phyloP scores from a whole-genome alignment of 2,888 invertebrate genomes.

The Notodonta dromedarius region DNA sequence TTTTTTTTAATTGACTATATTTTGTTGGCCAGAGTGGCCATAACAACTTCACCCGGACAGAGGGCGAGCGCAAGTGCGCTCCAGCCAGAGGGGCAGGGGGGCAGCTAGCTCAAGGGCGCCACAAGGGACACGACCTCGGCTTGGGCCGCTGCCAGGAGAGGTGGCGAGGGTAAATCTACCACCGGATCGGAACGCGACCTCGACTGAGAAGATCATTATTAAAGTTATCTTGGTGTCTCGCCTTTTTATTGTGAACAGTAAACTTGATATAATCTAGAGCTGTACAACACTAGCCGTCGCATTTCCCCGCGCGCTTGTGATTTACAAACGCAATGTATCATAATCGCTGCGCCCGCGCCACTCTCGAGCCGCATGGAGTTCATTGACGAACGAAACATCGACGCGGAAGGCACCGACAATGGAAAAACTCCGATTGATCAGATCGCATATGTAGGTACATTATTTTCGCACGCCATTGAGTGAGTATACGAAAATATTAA shows the following conservation, averaged over 20 bases:
- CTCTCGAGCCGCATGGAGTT: slow-evolving; percentile 33
- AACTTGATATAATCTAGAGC: not conserved
- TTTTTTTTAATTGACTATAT: too few relatives aligned
- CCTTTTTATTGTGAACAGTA: not conserved
- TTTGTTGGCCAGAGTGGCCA: too few relatives aligned
- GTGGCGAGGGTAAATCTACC: too few relatives aligned
- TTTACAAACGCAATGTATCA: slow-evolving; percentile 43
- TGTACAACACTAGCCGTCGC: slow-evolving; percentile 25
- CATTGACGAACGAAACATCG: slow-evolving; percentile 50
- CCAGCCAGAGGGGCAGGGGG: too few relatives aligned
- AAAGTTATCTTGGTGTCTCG: too few relatives aligned
- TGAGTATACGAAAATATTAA: not conserved
- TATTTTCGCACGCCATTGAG: not conserved
- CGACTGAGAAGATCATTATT: too few relatives aligned
- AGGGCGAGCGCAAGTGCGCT: too few relatives aligned
- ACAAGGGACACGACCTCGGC: too few relatives aligned
- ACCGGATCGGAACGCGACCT: too few relatives aligned
- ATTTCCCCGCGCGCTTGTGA: slow-evolving; percentile 38
- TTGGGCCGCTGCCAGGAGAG: too few relatives aligned
- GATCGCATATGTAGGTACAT: not conserved
- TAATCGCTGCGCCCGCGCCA: slow-evolving; percentile 28
- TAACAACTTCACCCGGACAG: too few relatives aligned
- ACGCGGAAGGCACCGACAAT: slow-evolving; percentile 42
- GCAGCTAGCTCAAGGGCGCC: too few relatives aligned
- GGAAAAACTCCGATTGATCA: slow-evolving; percentile 38